Evolutionary conservation across 2,888 invertebrate genomes (phyloP), one percentile per base, ranked within the genome.

Genomic region (Mythimna ferrago): DNA sequence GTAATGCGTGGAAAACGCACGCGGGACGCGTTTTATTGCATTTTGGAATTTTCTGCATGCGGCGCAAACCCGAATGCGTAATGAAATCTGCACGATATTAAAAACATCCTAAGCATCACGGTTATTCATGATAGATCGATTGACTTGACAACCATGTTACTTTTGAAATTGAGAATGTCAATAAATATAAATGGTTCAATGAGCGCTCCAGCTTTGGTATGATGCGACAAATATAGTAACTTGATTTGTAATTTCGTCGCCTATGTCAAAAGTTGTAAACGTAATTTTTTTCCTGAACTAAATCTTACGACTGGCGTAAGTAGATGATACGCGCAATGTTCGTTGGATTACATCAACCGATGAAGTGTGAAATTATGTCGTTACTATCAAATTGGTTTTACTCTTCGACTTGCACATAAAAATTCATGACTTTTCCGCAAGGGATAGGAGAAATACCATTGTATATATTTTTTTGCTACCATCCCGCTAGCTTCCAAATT

Each of bases 251-350:
- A 26, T 70, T 41, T 71, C 60, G 35, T 82, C 73, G 60, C 76
- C 66, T 66, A 67, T 63, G 10, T 21, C n/a, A 7, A 19, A 44
- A 62, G 57, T 78, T 71, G 71, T 74, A 71, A 80, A 68, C 58
- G 72, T 71, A 67, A 58, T 51, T 65, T 53, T 63, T 78, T 51
- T 44, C 26, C 38, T 26, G 60, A 68, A 58, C 60, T 48, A 62
- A 57, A 73, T 66, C 68, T 48, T 75, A 78, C 85, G 62, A 84
- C 62, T 62, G 9, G 66, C 21, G 83, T 79, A 35, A 69, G 60
- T 58, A 57, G 79, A 60, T 44, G 16, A 6, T 58, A 51, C 64
- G 44, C 64, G 35, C 21, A 9, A 60, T 69, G 58, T 72, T 61
- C 53, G 61, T 62, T 73, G 66, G 19, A 63, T 73, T 60, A 79